Evolutionary conservation across 2,113 vertebrate genomes (phyloP), one percentile per base, ranked within the genome.

Genomic region (Procapra przewalskii): DNA sequence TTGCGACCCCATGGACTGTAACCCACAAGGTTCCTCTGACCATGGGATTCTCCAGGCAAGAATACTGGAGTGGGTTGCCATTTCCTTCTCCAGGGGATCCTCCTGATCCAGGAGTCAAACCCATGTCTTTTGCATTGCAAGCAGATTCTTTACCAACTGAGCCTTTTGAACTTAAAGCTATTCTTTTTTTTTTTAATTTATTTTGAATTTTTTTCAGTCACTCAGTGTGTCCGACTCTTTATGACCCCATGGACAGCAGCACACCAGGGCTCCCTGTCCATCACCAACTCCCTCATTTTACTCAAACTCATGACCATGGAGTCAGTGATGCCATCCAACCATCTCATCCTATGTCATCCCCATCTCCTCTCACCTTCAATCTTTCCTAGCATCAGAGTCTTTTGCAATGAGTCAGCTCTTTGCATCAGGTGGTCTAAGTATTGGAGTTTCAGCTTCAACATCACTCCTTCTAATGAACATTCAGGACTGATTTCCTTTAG

Each of bases 161-260:
- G 8, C 7, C 75, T 60, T 88, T 64, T 88, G 21, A 59, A 67
- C 3, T 8, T 33, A 36, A 59, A 17, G 29, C 7, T 71, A 21
- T 59, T 23, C 11, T 67, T 48, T 67, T 23, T 59, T 84, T 25
- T 75, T 25, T 23, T 23, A 3, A 71, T 71, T 40, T 40, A 40
- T 40, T 75, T 13, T 13, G 6, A 75, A 6, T 3, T 71, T 36
- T 71, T 67, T 71, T 11, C 17, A 71, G 17, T 36, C 4, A 11
- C 2, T 71, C n/a, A 71, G 64, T 2, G 0, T 71, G 17, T 71
- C 64, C 2, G 0, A 21, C n/a, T 71, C n/a, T n/a, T n/a, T 71
- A 17, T 0, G 0, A 71, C n/a, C 64, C 64, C 17, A 11, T 5
- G 64, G 9, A 3, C 17, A 11, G 17, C n/a, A 36, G 64, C 17